Conservation (phyloP, 2,888 invertebrate species). For the Xanthia togata region DNA sequence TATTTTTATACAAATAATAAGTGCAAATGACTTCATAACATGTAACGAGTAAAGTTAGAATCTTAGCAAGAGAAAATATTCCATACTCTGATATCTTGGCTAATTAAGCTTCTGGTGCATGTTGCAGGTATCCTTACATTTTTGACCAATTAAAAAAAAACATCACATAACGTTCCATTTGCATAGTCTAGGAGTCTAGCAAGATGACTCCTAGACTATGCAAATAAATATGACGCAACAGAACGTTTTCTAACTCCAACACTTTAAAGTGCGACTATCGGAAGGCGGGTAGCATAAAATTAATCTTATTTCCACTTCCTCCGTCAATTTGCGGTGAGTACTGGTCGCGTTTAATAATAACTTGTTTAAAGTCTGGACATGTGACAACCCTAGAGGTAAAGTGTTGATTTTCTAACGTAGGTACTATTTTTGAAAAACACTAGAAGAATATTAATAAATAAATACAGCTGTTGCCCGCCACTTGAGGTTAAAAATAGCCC, state of each 20-base stretch:
- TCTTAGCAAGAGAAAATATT: background rate
- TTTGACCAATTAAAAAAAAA: background rate
- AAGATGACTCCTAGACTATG: too few relatives aligned
- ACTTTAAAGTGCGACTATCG: conserved; percentile 47
- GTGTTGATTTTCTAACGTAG: conserved; percentile 7
- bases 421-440: background rate
- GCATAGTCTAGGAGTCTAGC: background rate
- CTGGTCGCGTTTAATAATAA: conserved; percentile 60
- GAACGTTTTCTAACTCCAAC: conserved; percentile 42
- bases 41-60: background rate
- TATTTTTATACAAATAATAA: conserved; percentile 16
- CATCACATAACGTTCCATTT: background rate
- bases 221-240: conserved; percentile 31
- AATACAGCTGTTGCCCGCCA: too few relatives aligned
- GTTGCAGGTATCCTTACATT: too few relatives aligned
- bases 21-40: background rate
- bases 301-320: conserved; percentile 67
- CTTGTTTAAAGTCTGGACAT: conserved; percentile 25
- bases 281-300: conserved; percentile 67
- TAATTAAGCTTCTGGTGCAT: background rate
- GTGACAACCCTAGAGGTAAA: conserved; percentile 45
- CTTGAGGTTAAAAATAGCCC: too few relatives aligned
- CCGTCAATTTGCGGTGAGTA: conserved; percentile 50
- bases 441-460: too few relatives aligned
- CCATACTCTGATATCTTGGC: background rate